Evolutionary conservation across 2,888 invertebrate genomes (phyloP), one percentile per base, ranked within the genome.

Genomic region (Andrena bucephala): DNA sequence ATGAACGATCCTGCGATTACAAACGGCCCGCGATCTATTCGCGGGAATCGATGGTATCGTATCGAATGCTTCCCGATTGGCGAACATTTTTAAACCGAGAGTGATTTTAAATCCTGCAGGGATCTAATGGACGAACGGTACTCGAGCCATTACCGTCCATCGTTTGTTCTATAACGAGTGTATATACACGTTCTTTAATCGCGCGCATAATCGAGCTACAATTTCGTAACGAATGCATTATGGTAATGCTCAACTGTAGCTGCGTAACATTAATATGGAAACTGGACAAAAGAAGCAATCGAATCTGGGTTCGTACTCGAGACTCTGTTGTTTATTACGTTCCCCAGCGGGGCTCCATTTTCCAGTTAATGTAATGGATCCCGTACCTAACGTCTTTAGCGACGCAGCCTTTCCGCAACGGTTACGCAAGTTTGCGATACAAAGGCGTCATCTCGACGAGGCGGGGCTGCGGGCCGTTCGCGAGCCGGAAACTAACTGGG

Each of bases 371-470:
- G n/a, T 60, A n/a, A 66, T 73, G 31, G 63, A 13, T 42, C 24
- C 57, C 29, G 29, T 54, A 42, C 4, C 42, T 42, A 60, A 73
- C 16, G 60, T 69, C 33, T 65, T 63, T 36, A 57, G 2, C 20
- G 54, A n/a, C 29, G 20, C 42, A 31, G 13, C 7, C 59, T 36
- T 54, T 72, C 60, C 57, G 62, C 33, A 67, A 68, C 13, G 31
- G n/a, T 72, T 67, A 72, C 29, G 62, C 62, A 16, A 62, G 36
- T 62, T 73, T n/a, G 71, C 33, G 16, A 66, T 20, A 81, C 70
- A 78, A 81, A 74, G 66, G 42, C 31, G 33, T 67, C 27, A 24
- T 27, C 24, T 8, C 27, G 27, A 3, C 10, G 5, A 36, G 42
- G 48, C 8, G n/a, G 54, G 24, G 13, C 0, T 42, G 42, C 42